phyloP scores from a whole-genome alignment of 2,797 vertebrate genomes.

The Liparis tanakae region DNA sequence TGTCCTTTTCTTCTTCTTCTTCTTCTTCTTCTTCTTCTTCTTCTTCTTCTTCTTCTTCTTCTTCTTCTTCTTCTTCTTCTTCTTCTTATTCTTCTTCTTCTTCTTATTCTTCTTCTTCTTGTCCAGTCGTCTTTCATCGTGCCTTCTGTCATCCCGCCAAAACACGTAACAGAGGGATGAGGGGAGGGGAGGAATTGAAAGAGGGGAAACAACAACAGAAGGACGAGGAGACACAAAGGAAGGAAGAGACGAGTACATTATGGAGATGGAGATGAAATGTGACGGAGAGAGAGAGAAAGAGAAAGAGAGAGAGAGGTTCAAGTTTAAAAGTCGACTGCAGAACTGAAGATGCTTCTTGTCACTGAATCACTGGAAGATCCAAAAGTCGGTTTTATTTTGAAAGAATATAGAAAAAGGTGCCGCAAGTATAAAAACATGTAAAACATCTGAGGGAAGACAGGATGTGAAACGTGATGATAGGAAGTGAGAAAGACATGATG shows the following conservation, averaged over 20 bases:
- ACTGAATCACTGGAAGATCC: no score
- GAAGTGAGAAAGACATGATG: no score
- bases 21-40: slow-evolving; percentile 19
- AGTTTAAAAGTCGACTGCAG: not conserved
- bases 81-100: not conserved
- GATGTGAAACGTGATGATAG: no score
- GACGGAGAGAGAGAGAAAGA: not conserved
- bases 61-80: not conserved
- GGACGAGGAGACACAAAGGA: slow-evolving; percentile 7
- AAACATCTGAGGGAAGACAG: no score
- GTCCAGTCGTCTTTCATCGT: slow-evolving; percentile 49
- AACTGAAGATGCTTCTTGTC: no score
- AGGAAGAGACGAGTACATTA: not conserved
- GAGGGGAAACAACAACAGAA: slow-evolving; percentile 24
- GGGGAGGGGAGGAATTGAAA: slow-evolving; percentile 1
- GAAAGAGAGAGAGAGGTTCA: not conserved
- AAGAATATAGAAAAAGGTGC: no score
- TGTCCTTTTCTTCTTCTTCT: not conserved
- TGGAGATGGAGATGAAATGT: slow-evolving; percentile 4
- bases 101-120: not conserved
- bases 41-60: slow-evolving; percentile 47
- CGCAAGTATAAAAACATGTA: no score
- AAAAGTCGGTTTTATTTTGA: no score
- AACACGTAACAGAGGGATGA: slow-evolving; percentile 23
- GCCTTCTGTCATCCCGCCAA: slow-evolving; percentile 29